These are phyloP conservation scores for Zenarchopterus dispar DNA, from an alignment of 2,797 vertebrate genomes.

Conservation along the genomic window DNA sequence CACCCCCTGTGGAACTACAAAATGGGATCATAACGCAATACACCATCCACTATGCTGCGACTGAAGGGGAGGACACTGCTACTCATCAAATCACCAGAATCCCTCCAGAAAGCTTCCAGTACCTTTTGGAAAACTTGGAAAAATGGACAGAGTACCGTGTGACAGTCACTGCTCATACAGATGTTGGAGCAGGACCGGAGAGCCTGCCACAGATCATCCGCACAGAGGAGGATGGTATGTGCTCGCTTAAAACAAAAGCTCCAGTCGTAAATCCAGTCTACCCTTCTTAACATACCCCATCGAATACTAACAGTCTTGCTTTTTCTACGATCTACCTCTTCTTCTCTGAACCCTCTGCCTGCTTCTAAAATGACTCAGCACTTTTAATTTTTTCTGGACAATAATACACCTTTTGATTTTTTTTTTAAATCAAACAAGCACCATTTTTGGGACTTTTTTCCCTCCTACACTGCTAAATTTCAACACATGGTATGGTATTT, in stretches of 20 bases:
- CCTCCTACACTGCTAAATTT: slow-evolving; percentile 72
- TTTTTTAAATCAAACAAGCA: slow-evolving; percentile 32
- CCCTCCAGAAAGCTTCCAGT: slow-evolving; percentile 88
- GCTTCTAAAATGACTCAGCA: slow-evolving; percentile 59
- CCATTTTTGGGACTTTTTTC: slow-evolving; percentile 38
- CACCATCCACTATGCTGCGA: slow-evolving; percentile 88
- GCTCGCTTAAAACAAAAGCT: slow-evolving; percentile 64
- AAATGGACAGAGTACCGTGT: slow-evolving; percentile 99
- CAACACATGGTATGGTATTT: slow-evolving; percentile 83
- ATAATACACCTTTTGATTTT: slow-evolving; percentile 33
- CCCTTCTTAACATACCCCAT: slow-evolving; percentile 58
- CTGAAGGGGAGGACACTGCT: slow-evolving; percentile 90
- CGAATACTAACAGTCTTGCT: slow-evolving; percentile 70
- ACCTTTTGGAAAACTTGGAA: slow-evolving; percentile 99
- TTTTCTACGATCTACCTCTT: slow-evolving; percentile 50
- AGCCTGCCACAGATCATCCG: slow-evolving; percentile 93
- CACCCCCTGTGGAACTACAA: slow-evolving; percentile 92
- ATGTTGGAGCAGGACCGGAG: slow-evolving; percentile 96
- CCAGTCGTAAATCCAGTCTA: slow-evolving; percentile 63
- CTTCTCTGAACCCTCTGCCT: slow-evolving; percentile 61
- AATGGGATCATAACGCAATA: slow-evolving; percentile 96
- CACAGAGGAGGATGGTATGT: slow-evolving; percentile 99
- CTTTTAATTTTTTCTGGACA: slow-evolving; percentile 64
- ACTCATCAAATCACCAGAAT: slow-evolving; percentile 87
- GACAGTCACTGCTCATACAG: slow-evolving; percentile 94